Base-by-base conservation (phyloP, 2,888 invertebrate species). In the Galeopsomyia nigrocyanea region DNA sequence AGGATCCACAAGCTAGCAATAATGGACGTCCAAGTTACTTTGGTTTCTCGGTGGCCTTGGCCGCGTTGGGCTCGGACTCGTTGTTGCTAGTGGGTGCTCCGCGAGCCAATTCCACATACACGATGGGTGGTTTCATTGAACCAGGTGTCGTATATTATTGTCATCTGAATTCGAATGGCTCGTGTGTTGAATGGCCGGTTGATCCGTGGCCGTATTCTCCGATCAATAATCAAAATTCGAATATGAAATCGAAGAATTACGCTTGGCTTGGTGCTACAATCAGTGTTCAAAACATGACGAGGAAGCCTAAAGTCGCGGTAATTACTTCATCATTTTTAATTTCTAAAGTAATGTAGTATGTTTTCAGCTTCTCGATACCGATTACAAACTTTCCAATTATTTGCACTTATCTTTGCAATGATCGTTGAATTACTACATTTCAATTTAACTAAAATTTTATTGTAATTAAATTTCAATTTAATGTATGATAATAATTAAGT, bases 181-280 rank as follows among this genome's bases (percentile, higher is more conserved):
- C 63, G 7, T 87, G 87, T 68, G 63, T 71, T 22, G 74, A 80
- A n/a, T 80, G 85, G 77, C 46, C 76, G 49, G 51, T 84, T 6
- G 81, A 83, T 65, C 39, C 39, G 39, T 9, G 1, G 1, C 39
- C 39, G 39, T 7, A 39, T 5, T 5, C 39, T 39, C 39, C 10
- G 7, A 39, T 10, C 1, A 7, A 1, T 39, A 13, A 13, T 39
- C 39, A 10, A 7, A 39, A 39, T 1, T 0, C 0, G 26, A 71
- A 9, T 55, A 47, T 61, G 76, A 78, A 63, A 71, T 69, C 21
- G 78, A 39, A 76, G 63, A 77, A 83, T 57, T 74, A 80, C 62
- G 82, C 86, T 13, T 87, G 85, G 85, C 81, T 85, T n/a, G 88
- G 88, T 14, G 87, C 83, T 16, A 76, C 83, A 2, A 86, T 88